Percentiles rank a stretch among this genome's conserved stretches.
phyloP scores from a whole-genome alignment of 92 coral and sea anemone genomes.

The Zoanthus sociatus region DNA sequence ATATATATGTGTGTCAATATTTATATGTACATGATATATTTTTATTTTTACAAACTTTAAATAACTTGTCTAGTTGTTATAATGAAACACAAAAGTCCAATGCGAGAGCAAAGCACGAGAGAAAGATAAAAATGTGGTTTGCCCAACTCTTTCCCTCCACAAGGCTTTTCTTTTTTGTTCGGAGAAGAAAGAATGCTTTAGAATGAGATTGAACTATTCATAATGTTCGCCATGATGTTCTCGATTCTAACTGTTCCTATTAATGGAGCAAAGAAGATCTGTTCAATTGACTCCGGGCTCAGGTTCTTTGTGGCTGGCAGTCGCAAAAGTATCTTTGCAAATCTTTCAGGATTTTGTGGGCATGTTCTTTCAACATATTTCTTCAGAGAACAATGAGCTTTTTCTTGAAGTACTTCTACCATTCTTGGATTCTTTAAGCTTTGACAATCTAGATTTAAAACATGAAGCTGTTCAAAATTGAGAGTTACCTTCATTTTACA shows the following conservation, averaged over 20 bases:
- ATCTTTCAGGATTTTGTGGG: slow-evolving; percentile 80
- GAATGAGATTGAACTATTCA: slow-evolving; percentile 64
- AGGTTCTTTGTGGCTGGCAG: slow-evolving; percentile 86
- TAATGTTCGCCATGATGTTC: slow-evolving; percentile 89
- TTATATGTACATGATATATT: neutral
- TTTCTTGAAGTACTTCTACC: slow-evolving; percentile 88
- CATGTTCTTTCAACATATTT: slow-evolving; percentile 70
- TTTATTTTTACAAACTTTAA: neutral
- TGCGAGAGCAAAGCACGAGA: too few relatives aligned
- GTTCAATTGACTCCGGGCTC: slow-evolving; percentile 82
- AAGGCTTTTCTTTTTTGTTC: neutral
- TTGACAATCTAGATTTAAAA: slow-evolving; percentile 41
- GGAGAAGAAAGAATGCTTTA: neutral
- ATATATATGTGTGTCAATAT: neutral
- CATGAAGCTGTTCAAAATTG: neutral
- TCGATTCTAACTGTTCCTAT: slow-evolving; percentile 92
- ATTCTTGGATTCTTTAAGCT: slow-evolving; percentile 71
- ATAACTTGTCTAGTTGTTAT: neutral
- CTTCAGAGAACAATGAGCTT: slow-evolving; percentile 89
- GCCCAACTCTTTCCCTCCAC: too few relatives aligned
- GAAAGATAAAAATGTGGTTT: too few relatives aligned
- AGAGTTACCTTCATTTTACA: neutral
- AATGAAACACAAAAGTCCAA: too few relatives aligned
- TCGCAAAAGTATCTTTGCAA: slow-evolving; percentile 89
- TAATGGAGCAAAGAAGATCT: slow-evolving; percentile 90